Evolutionary conservation across 2,888 invertebrate species (phyloP).

Genomic region (Anaspis maculata): DNA sequence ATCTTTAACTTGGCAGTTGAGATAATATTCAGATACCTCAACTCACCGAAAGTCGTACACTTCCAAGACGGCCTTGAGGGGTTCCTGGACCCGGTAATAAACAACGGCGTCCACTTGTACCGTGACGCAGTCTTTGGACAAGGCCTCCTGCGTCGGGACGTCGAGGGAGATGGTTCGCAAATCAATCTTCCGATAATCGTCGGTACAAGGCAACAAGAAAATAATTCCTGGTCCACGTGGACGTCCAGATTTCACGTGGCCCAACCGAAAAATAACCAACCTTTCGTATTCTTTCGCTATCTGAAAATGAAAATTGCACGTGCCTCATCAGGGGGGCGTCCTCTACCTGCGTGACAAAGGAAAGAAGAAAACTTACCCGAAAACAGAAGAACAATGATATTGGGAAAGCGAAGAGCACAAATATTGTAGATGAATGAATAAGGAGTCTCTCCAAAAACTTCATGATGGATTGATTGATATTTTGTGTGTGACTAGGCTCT

Average conservation of each 20-base stretch:
- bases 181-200: constrained; percentile 87
- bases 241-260: constrained; percentile 65
- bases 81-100: constrained; percentile 74
- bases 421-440: too few relatives aligned
- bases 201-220: constrained; percentile 90
- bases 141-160: constrained; percentile 91
- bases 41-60: constrained; percentile 64
- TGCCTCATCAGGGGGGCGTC: too few relatives aligned
- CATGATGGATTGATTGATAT: too few relatives aligned
- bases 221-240: constrained; percentile 85
- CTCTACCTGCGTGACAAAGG: too few relatives aligned
- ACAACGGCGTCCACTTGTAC: constrained; percentile 89
- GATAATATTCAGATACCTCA: constrained; percentile 1
- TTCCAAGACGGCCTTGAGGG: constrained; percentile 64
- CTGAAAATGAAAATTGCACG: too few relatives aligned
- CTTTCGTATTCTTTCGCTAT: constrained; percentile 83
- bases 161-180: constrained; percentile 90
- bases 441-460: too few relatives aligned
- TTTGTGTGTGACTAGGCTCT: too few relatives aligned
- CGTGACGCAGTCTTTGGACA: constrained; percentile 91
- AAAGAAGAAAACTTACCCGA: too few relatives aligned
- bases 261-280: constrained; percentile 82
- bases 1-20: too few relatives aligned
- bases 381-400: too few relatives aligned
- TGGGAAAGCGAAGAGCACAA: too few relatives aligned